Conservation (phyloP, 1,140 invertebrate genomes). For the Pissodes strobi region DNA sequence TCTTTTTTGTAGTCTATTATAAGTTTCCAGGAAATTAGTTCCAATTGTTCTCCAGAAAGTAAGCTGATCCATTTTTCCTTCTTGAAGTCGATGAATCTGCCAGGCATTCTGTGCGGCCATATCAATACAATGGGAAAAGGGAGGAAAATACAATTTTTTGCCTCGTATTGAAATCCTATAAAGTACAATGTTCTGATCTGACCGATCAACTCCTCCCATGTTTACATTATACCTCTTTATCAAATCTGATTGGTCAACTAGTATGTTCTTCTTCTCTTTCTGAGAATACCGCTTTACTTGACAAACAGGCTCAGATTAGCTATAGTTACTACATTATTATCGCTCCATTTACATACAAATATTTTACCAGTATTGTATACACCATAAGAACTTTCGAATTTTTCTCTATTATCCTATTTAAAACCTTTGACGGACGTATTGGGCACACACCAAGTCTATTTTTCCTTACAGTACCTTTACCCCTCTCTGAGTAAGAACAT, state of each 20-base stretch:
- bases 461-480: conserved; percentile 17
- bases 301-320: too few relatives aligned
- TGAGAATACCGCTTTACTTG: too few relatives aligned
- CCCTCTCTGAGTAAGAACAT: too few relatives aligned
- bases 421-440: background rate
- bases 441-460: too few relatives aligned
- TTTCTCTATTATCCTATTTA: conserved; percentile 12
- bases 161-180: conserved; percentile 33
- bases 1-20: too few relatives aligned
- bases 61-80: too few relatives aligned
- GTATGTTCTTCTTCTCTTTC: too few relatives aligned
- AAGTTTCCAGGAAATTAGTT: too few relatives aligned
- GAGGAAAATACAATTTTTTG: conserved; percentile 41
- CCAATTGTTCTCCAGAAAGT: too few relatives aligned
- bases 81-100: too few relatives aligned
- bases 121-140: conserved; percentile 30
- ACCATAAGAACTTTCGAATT: conserved; percentile 24
- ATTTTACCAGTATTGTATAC: too few relatives aligned
- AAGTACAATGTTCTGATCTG: conserved; percentile 37
- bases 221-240: conserved; percentile 39
- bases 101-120: conserved; percentile 38
- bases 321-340: conserved; percentile 40
- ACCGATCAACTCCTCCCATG: conserved; percentile 43
- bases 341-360: conserved; percentile 43
- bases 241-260: conserved; percentile 31